Percentiles rank a stretch among this genome's conserved stretches.
These are phyloP conservation scores for Macaria liturata DNA, from an alignment of 2,888 invertebrate species.

Conservation along the genomic window DNA sequence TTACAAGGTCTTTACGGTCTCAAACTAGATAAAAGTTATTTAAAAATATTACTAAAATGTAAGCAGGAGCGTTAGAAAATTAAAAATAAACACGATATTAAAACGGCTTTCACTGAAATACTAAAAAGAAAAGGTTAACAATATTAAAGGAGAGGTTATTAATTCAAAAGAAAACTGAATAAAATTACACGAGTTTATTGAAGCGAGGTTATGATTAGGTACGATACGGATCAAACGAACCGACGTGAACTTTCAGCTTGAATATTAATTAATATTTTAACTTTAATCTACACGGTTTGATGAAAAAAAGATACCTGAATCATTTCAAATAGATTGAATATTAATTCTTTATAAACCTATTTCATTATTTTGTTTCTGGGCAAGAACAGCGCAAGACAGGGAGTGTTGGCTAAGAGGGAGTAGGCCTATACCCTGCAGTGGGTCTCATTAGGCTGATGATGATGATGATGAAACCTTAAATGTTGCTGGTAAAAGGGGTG, in stretches of 20 bases:
- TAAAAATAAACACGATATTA: slow-evolving; percentile 17
- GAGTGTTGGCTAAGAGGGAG: too few species aligned
- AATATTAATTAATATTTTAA: slow-evolving; percentile 4
- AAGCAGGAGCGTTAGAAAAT: slow-evolving; percentile 15
- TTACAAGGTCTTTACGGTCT: neutral
- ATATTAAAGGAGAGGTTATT: slow-evolving; percentile 10
- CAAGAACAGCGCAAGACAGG: too few species aligned
- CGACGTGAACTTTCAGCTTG: slow-evolving; percentile 2
- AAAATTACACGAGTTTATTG: slow-evolving; percentile 6
- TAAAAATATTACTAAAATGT: slow-evolving; percentile 12
- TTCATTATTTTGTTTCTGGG: too few species aligned
- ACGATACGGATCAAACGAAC: slow-evolving; percentile 4
- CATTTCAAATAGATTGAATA: too few species aligned
- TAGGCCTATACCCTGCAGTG: too few species aligned
- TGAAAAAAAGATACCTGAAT: too few species aligned
- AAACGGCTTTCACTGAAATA: slow-evolving; percentile 5
- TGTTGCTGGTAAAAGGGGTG: too few species aligned
- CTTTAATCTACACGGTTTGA: neutral
- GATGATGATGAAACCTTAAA: too few species aligned
- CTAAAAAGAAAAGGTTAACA: slow-evolving; percentile 3
- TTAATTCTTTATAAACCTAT: too few species aligned
- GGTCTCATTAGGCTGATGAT: too few species aligned
- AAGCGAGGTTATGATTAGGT: slow-evolving; percentile 4
- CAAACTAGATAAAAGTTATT: slow-evolving; percentile 9
- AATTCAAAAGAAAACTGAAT: slow-evolving; percentile 10